phyloP scores from a whole-genome alignment of 2,113 vertebrate genomes.

The Xerus inauris region DNA sequence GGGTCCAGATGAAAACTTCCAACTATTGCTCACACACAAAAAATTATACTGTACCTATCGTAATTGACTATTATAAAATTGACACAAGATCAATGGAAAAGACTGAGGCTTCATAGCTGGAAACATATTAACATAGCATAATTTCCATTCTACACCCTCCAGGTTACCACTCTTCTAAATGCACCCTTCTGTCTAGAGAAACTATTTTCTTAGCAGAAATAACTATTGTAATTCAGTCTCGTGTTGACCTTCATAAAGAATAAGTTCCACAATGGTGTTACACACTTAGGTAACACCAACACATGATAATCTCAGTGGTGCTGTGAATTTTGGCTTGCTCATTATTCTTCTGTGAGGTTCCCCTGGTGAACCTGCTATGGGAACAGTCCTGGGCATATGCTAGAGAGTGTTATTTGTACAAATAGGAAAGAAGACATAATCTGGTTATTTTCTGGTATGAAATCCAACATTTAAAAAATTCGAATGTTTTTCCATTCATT shows the following conservation, averaged over 20 bases:
- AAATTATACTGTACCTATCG: neutral
- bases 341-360: neutral
- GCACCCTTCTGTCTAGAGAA: neutral
- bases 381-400: neutral
- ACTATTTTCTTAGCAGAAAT: slow-evolving; percentile 40
- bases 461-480: slow-evolving; percentile 35
- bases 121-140: neutral
- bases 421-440: slow-evolving; percentile 3
- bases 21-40: slow-evolving; percentile 27
- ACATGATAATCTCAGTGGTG: neutral
- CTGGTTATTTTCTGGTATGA: neutral
- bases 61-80: slow-evolving; percentile 8
- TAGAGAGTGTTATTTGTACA: neutral
- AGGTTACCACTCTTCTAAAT: neutral
- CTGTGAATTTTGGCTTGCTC: neutral
- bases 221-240: neutral
- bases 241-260: neutral
- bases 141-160: neutral
- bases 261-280: neutral
- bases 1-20: slow-evolving; percentile 34
- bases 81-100: slow-evolving; percentile 32
- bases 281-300: neutral
- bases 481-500: slow-evolving; percentile 44
- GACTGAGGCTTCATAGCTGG: neutral
- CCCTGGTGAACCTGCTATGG: neutral